These are phyloP conservation scores for Spodoptera frugiperda DNA, from an alignment of 1,140 invertebrate genomes.

Conservation along the genomic window DNA sequence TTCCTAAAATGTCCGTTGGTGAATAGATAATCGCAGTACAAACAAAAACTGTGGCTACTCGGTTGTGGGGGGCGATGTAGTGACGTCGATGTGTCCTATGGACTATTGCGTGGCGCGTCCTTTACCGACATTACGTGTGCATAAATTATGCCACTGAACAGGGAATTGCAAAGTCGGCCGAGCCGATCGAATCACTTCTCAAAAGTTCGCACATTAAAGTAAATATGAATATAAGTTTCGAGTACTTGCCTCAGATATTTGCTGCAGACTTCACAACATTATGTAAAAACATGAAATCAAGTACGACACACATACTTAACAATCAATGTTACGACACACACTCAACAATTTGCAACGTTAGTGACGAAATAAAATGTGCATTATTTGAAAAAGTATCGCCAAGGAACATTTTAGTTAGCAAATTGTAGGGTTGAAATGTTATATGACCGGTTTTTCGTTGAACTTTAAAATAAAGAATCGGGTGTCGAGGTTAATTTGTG, in stretches of 20 bases:
- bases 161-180: slow-evolving; percentile 9
- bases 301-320: slow-evolving; percentile 46
- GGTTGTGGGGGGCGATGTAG: neutral
- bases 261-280: slow-evolving; percentile 41
- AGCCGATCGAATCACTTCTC: slow-evolving; percentile 10
- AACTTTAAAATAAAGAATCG: slow-evolving; percentile 32
- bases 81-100: slow-evolving; percentile 5
- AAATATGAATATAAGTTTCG: slow-evolving; percentile 23
- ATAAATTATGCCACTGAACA: slow-evolving; percentile 31
- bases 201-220: neutral
- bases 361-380: slow-evolving; percentile 40
- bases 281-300: slow-evolving; percentile 48
- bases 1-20: slow-evolving; percentile 36
- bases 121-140: slow-evolving; percentile 41
- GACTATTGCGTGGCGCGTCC: slow-evolving; percentile 14
- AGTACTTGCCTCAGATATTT: slow-evolving; percentile 39
- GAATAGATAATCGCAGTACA: slow-evolving; percentile 43
- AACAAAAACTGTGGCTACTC: slow-evolving; percentile 26
- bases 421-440: slow-evolving; percentile 25
- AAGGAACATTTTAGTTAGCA: slow-evolving; percentile 7
- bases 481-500: slow-evolving; percentile 33
- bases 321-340: slow-evolving; percentile 39
- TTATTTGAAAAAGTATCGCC: slow-evolving; percentile 26
- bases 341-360: slow-evolving; percentile 17
- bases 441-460: slow-evolving; percentile 13